Base-by-base conservation (phyloP, 2,888 invertebrate genomes). In the Megalurothrips usitatus region DNA sequence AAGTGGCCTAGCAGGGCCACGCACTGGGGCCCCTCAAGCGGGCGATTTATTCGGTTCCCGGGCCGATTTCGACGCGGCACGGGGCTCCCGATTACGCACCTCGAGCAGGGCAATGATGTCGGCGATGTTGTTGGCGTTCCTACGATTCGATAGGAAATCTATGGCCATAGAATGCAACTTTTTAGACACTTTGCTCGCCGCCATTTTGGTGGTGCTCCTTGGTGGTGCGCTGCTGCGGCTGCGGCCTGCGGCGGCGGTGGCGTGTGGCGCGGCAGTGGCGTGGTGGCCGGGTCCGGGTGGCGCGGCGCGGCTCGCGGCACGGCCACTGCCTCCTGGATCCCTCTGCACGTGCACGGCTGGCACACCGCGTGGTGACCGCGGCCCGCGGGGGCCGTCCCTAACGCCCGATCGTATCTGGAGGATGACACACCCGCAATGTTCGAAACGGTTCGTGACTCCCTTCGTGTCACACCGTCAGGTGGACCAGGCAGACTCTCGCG, bases 121-220 rank as follows among this genome's bases (percentile, higher is more conserved):
- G 3, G 68, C 68, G 11, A 68, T 19, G 23, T 68, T 68, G 68
- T 68, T 68, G 68, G 68, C 68, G 23, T 68, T 68, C 23, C 23
- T 68, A 6, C 68, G 68, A 11, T 23, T 68, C 11, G 68, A 68
- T 4, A 68, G 68, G 23, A 68, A 68, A 23, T 68, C 68, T 68
- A 68, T 68, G 23, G 68, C 68, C 68, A 68, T 68, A 23, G 68
- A 68, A 68, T 68, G 68, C 23, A 68, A 68, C 68, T 68, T 68
- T 23, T 68, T 68, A 0, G 68, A 68, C 68, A 68, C 68, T 68
- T 68, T 68, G 68, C 68, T 68, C 23, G 68, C 68, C 68, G 68
- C 68, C 68, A 68, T 68, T 68, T 68, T 68, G 68, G 23, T 68
- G 68, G 9, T 68, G 68, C 23, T 68, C n/a, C 68, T 68, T 43